phyloP scores from a whole-genome alignment of 1,140 invertebrate species.

The Hyposmocoma kahamanoa region DNA sequence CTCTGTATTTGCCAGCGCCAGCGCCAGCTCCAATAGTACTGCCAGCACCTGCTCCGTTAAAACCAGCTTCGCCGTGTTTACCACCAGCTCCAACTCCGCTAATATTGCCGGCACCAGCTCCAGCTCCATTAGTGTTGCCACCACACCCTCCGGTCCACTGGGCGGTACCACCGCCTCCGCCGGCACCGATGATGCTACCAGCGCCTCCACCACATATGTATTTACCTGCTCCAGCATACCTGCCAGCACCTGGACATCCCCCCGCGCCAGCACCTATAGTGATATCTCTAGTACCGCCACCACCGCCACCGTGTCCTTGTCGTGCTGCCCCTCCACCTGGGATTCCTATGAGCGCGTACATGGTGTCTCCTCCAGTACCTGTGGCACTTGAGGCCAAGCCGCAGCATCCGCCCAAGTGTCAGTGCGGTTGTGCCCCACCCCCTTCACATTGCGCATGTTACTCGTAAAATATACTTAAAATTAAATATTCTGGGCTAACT shows the following conservation, averaged over 20 bases:
- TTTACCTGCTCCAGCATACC: conserved; percentile 9
- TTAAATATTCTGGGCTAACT: too few relatives aligned
- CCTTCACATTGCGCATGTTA: background rate
- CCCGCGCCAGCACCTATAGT: conserved; percentile 31
- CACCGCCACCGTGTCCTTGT: conserved; percentile 19
- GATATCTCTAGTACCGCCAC: conserved; percentile 37
- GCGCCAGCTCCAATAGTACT: background rate
- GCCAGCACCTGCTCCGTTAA: conserved; percentile 14
- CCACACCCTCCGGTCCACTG: conserved; percentile 17
- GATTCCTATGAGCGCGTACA: conserved; percentile 46
- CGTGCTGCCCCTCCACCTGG: conserved; percentile 31
- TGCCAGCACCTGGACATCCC: conserved; percentile 20
- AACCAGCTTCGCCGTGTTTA: conserved; percentile 17
- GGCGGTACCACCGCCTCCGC: conserved; percentile 15
- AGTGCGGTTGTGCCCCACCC: conserved; percentile 3
- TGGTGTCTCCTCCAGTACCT: conserved; percentile 47
- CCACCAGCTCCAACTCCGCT: conserved; percentile 16
- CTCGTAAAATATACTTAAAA: too few relatives aligned
- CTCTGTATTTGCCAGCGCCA: background rate
- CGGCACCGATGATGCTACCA: conserved; percentile 17
- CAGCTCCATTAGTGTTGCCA: background rate
- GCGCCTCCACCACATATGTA: conserved; percentile 14
- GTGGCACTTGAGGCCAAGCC: conserved; percentile 50
- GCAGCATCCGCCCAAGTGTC: conserved; percentile 18
- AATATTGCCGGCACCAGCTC: background rate